Evolutionary conservation across 2,113 vertebrate genomes (phyloP).

Genomic region (Cranoglanis bouderius): DNA sequence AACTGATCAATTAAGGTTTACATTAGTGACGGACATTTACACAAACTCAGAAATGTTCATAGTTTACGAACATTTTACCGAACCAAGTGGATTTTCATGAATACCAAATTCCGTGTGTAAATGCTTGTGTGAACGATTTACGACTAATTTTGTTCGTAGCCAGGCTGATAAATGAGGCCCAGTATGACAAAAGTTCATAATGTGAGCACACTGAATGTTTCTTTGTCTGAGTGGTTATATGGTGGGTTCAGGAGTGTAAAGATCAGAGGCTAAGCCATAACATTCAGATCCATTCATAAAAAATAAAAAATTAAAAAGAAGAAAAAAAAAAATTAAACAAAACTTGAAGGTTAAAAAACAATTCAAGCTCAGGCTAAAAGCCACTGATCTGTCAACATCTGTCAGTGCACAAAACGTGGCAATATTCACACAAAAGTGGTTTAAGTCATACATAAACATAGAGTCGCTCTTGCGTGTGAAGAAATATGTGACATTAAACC

Average conservation of each 20-base stretch:
- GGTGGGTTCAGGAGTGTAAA: neutral
- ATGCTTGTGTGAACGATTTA: neutral
- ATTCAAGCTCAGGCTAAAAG: neutral
- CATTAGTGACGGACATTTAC: neutral
- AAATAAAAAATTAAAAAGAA: neutral
- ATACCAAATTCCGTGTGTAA: neutral
- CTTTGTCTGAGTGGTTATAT: neutral
- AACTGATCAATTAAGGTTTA: neutral
- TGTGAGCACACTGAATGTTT: neutral
- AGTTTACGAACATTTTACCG: neutral
- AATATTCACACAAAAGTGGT: neutral
- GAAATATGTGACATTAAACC: neutral
- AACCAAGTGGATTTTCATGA: neutral
- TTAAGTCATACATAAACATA: neutral
- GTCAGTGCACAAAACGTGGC: neutral
- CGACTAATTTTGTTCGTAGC: neutral
- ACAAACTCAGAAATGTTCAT: neutral
- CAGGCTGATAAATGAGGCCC: neutral
- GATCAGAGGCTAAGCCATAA: neutral
- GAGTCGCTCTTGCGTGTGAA: neutral
- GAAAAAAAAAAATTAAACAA: neutral
- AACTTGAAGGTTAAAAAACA: neutral
- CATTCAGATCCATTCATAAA: constrained; percentile 9
- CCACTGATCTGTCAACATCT: neutral
- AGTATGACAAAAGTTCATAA: neutral